phyloP scores from a whole-genome alignment of 2,797 vertebrate species.

The Parauchenoglanis ngamensis region DNA sequence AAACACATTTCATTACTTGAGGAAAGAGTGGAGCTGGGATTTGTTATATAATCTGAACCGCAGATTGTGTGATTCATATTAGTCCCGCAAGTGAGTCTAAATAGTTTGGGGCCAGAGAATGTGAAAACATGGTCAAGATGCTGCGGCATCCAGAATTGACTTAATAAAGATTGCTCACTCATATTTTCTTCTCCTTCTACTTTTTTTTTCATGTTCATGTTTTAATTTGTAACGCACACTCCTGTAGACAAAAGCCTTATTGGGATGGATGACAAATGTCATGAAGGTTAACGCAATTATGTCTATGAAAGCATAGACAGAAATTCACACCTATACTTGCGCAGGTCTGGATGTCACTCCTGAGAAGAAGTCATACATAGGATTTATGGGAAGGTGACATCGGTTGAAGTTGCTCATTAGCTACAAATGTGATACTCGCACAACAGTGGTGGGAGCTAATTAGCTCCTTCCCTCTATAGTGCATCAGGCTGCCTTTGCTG shows the following conservation, averaged over 20 bases:
- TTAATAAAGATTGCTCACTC: neutral
- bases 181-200: neutral
- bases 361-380: neutral
- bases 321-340: neutral
- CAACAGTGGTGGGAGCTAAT: slow-evolving; percentile 47
- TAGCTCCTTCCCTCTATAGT: slow-evolving; percentile 31
- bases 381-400: slow-evolving; percentile 30
- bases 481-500: slow-evolving; percentile 40
- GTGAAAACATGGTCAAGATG: slow-evolving; percentile 42
- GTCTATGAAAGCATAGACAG: neutral
- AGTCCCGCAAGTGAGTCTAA: slow-evolving; percentile 26
- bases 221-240: neutral
- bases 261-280: neutral
- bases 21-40: slow-evolving; percentile 39
- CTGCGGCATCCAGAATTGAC: slow-evolving; percentile 13
- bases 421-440: slow-evolving; percentile 21
- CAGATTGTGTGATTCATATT: slow-evolving; percentile 37
- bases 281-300: slow-evolving; percentile 5
- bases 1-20: slow-evolving; percentile 58
- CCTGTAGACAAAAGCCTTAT: neutral
- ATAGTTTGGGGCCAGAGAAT: slow-evolving; percentile 31
- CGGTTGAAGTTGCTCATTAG: slow-evolving; percentile 49
- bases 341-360: neutral
- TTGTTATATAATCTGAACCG: slow-evolving; percentile 48
- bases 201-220: neutral